Base-by-base conservation (phyloP, 1,140 invertebrate genomes). In the Psix sp. region DNA sequence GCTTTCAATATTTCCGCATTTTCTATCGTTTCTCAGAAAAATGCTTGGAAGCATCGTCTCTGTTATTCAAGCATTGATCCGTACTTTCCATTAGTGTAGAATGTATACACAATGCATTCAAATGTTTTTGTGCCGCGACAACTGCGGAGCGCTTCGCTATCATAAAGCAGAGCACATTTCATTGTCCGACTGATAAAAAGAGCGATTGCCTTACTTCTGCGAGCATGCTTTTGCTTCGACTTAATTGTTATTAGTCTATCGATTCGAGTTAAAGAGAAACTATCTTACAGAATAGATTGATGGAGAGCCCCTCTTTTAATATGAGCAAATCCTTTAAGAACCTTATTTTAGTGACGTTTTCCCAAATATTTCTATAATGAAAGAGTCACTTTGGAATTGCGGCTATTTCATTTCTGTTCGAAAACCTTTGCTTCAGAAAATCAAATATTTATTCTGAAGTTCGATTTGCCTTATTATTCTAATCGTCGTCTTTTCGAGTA, bases 51-150 rank as follows among this genome's bases (percentile, higher is more conserved):
- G 42, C 51, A 65, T 29, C 62, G 36, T 67, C 43, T 57, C 51
- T 35, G 51, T 49, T 48, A 56, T 56, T 56, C 51, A 31, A 35
- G 43, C 62, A 67, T 67, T 57, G 63, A 68, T 68, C 46, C 35
- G 52, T 42, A 51, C 59, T 68, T 68, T 68, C 63, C 63, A 68
- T 68, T 67, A 67, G 63, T 26, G 52, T 42, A 26, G 52, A 6
- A 57, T 43, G 52, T 67, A 36, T 51, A 42, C 36, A 59, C 52
- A 52, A 68, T 52, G 31, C 52, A 59, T 68, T 59, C 45, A 57
- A 57, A 68, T 68, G 38, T 68, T 68, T 68, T 52, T 48, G 42
- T 56, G 42, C 48, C 24, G 43, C 51, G 24, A 57, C 51, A 40
- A 56, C 43, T 56, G 29, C 51, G 14, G 17, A 45, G 29, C n/a